Conservation (phyloP, 2,888 invertebrate genomes). For the Laothoe populi region DNA sequence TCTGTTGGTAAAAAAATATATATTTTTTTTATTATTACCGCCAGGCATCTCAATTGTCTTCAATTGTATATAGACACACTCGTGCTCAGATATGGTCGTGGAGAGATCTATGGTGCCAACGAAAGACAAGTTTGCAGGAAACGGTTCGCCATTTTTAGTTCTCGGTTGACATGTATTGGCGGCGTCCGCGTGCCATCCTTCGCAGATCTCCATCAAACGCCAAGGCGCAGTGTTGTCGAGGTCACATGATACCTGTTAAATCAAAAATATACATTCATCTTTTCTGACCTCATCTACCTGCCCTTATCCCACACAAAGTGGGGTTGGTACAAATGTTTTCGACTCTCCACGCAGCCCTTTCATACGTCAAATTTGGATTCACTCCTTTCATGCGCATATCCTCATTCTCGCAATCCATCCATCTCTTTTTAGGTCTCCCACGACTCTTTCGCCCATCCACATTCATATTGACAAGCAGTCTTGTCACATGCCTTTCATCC, state of each 20-base stretch:
- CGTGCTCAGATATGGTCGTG: constrained; percentile 51
- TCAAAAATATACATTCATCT: not conserved
- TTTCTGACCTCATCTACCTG: not conserved
- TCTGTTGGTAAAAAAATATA: no score
- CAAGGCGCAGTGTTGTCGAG: constrained; percentile 60
- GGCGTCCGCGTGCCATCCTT: constrained; percentile 70
- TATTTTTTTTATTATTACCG: constrained; percentile 48
- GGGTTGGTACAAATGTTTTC: not conserved
- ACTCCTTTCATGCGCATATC: no score
- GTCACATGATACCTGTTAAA: constrained; percentile 61
- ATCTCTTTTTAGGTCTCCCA: no score
- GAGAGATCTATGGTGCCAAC: constrained; percentile 57
- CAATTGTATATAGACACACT: constrained; percentile 68
- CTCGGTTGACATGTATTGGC: constrained; percentile 63
- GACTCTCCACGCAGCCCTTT: no score
- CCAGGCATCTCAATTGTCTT: constrained; percentile 68
- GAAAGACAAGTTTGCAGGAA: constrained; percentile 67
- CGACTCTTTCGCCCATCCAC: no score
- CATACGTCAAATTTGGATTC: no score
- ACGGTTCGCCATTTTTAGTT: constrained; percentile 47
- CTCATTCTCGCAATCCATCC: no score
- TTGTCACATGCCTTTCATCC: no score
- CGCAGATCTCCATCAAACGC: constrained; percentile 75
- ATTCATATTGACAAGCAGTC: no score
- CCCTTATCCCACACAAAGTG: no score